phyloP scores from a whole-genome alignment of 2,113 vertebrate genomes.

The Pygoscelis antarcticus region DNA sequence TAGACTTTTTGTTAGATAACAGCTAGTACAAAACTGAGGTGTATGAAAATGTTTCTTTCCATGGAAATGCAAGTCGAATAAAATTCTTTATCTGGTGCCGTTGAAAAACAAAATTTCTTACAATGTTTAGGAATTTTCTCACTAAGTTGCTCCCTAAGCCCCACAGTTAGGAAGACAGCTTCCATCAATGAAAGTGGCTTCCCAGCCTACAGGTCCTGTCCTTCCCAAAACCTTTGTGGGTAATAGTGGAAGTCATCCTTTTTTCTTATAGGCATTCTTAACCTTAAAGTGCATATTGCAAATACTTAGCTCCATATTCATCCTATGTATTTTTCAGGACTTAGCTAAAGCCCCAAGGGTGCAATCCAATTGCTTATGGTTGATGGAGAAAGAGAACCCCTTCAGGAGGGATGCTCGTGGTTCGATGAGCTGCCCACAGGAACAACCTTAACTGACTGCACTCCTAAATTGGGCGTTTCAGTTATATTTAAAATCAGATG shows the following conservation, averaged over 20 bases:
- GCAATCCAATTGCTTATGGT: background rate
- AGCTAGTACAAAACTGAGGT: background rate
- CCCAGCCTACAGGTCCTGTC: background rate
- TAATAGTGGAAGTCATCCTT: background rate
- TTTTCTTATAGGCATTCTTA: background rate
- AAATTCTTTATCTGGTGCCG: background rate
- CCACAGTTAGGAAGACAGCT: background rate
- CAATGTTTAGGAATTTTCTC: background rate
- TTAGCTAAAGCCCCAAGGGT: background rate
- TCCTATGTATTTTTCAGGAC: background rate
- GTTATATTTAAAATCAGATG: background rate
- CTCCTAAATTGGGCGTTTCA: background rate
- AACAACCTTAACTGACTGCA: background rate
- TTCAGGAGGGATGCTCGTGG: background rate
- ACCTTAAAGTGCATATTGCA: background rate
- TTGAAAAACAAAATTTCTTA: background rate
- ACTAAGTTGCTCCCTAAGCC: background rate
- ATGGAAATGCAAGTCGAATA: background rate
- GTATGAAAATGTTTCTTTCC: background rate
- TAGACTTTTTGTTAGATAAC: background rate
- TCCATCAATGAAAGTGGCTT: background rate
- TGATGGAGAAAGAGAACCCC: background rate
- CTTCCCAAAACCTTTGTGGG: background rate
- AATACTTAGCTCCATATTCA: background rate
- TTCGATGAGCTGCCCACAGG: background rate